Percentiles rank a stretch among this genome's conserved stretches.
These are phyloP conservation scores for Olivierus martensii DNA, from an alignment of 1,140 invertebrate species.

Conservation along the genomic window DNA sequence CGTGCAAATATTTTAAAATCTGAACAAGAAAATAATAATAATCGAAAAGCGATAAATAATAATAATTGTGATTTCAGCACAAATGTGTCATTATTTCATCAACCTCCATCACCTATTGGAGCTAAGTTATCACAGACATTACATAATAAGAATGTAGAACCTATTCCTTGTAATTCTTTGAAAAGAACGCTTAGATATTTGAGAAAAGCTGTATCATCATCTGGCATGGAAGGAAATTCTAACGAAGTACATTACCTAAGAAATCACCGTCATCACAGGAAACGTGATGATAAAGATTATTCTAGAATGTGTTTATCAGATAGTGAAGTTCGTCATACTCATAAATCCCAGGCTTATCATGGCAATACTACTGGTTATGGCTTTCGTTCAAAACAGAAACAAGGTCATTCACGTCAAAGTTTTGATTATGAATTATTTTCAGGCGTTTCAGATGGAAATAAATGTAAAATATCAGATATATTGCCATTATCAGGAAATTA, in stretches of 20 bases:
- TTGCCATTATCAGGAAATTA: too few relatives aligned
- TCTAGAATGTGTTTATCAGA: conserved; percentile 16
- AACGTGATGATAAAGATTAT: conserved; percentile 4
- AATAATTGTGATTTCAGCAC: background rate
- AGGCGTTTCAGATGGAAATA: background rate
- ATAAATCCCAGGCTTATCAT: background rate
- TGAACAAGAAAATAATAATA: too few relatives aligned
- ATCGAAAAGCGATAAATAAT: too few relatives aligned
- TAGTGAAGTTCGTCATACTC: conserved; percentile 12
- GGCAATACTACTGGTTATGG: conserved; percentile 1
- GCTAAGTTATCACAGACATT: too few relatives aligned
- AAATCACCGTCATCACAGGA: background rate
- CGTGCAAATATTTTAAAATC: too few relatives aligned
- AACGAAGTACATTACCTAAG: background rate
- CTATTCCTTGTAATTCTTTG: conserved; percentile 8
- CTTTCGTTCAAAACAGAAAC: conserved; percentile 8
- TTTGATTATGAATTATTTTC: too few relatives aligned
- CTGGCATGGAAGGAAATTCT: conserved; percentile 6
- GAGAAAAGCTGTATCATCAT: conserved; percentile 10
- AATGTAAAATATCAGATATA: too few relatives aligned
- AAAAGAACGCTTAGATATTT: conserved; percentile 15
- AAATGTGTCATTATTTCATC: too few relatives aligned
- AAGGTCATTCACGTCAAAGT: background rate
- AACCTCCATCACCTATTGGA: too few relatives aligned
- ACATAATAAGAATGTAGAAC: too few relatives aligned